Percentiles rank a stretch among this genome's conserved stretches.
Conservation (phyloP, 2,797 vertebrate species). For the Mareca strepera region DNA sequence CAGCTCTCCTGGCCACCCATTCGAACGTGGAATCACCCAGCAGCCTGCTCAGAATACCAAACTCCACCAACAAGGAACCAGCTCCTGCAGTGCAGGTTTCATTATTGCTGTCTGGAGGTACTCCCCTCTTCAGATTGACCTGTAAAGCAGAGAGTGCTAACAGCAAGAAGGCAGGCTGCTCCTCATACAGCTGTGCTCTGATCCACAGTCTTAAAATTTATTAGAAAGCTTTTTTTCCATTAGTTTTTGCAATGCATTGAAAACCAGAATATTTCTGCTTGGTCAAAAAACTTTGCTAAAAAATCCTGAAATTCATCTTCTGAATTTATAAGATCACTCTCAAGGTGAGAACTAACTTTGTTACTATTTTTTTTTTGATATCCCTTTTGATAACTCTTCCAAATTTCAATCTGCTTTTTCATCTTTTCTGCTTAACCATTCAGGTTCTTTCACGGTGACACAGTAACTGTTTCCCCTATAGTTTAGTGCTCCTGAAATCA, state of each 20-base stretch:
- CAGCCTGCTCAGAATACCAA: constrained; percentile 94
- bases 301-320: not conserved
- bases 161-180: not conserved
- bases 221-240: not conserved
- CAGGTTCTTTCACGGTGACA: not conserved
- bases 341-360: not conserved
- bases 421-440: not conserved
- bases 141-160: constrained; percentile 56
- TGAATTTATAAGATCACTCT: fast-evolving
- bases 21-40: constrained; percentile 97
- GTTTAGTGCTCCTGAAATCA: not conserved
- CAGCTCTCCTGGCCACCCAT: constrained; percentile 94
- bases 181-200: not conserved
- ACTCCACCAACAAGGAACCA: constrained; percentile 94
- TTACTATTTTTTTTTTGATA: not conserved
- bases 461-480: not conserved
- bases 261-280: not conserved
- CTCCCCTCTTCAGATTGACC: constrained; percentile 96
- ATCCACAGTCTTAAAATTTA: not conserved
- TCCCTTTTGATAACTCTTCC: not conserved
- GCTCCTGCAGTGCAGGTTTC: constrained; percentile 97
- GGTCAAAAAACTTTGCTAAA: not conserved
- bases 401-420: not conserved
- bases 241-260: not conserved
- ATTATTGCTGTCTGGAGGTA: constrained; percentile 91